Base-by-base conservation (phyloP, 2,888 invertebrate genomes). In the Scelioninae gen. 2 region DNA sequence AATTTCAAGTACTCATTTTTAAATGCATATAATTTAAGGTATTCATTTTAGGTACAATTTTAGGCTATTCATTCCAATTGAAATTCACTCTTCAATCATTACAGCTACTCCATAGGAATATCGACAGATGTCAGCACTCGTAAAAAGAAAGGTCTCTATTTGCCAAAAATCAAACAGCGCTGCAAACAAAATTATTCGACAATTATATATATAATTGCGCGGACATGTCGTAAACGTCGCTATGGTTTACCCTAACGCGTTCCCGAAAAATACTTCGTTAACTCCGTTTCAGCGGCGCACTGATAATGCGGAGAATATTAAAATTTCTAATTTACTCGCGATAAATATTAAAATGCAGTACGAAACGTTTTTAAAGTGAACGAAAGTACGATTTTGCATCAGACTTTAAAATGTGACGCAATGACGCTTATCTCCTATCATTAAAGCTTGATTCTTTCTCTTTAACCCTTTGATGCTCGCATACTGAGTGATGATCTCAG, bases 361-460 rank as follows among this genome's bases (percentile, higher is more conserved):
- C 2, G 9, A 37, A 37, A 15, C 15, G 13, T 15, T 37, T 37
- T 13, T 37, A 13, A 37, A 15, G 16, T 9, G n/a, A 43, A 6
- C 10, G 22, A 18, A 19, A 43, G 10, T 18, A 3, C n/a, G 9
- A 16, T 3, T 16, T 41, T n/a, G 22, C 10, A 43, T 43, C 2
- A n/a, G 25, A n/a, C n/a, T n/a, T 45, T 45, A 3, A 43, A 45
- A 25, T 13, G 13, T 45, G 45, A 45, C 10, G 7, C 25, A 45
- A 45, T 45, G 25, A 9, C 13, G 25, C 16, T 45, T 25, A 45
- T 45, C 25, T 25, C 25, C 2, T 45, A 45, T 13, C 16, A 45
- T 25, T 25, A 45, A 45, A 45, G 7, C 7, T 45, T 25, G 6
- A 45, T 45, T 25, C 16, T 15, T 11, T 22, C 11, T 5, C 11